These are phyloP conservation scores for Drosophila demipolita DNA, from an alignment of 2,888 invertebrate genomes.

Conservation along the genomic window DNA sequence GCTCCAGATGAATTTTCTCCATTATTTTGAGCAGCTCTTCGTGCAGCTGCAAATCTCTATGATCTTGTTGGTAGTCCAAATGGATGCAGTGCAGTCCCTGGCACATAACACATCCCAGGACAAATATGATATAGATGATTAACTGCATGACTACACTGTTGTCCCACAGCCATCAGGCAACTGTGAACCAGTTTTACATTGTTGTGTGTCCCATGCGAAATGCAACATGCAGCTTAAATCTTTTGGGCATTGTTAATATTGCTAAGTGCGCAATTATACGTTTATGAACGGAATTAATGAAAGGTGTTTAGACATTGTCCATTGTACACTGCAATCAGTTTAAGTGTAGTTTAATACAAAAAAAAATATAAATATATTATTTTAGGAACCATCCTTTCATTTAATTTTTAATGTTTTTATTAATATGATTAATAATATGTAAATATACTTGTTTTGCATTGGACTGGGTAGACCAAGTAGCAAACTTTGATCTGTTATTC, in stretches of 20 bases:
- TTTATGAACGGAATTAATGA: neutral
- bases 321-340: neutral
- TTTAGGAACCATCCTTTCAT: neutral
- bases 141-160: slow-evolving; percentile 19
- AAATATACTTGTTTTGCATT: neutral
- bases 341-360: neutral
- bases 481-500: too few species aligned
- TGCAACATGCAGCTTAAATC: neutral
- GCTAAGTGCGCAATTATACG: neutral
- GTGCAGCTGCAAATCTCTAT: neutral
- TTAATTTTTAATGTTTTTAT: neutral
- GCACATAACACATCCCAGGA: slow-evolving; percentile 9
- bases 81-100: slow-evolving; percentile 15
- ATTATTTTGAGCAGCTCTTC: slow-evolving; percentile 28
- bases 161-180: slow-evolving; percentile 32
- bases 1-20: slow-evolving; percentile 35
- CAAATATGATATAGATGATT: neutral
- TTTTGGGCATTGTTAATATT: neutral
- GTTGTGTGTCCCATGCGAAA: too few species aligned
- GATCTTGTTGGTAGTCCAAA: neutral
- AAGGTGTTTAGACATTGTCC: neutral
- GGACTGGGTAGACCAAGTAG: too few species aligned
- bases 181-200: slow-evolving; percentile 33
- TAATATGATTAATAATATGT: neutral
- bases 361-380: neutral